Evolutionary conservation across 2,113 vertebrate genomes (phyloP).

Genomic region (Cyprinodon tularosa): DNA sequence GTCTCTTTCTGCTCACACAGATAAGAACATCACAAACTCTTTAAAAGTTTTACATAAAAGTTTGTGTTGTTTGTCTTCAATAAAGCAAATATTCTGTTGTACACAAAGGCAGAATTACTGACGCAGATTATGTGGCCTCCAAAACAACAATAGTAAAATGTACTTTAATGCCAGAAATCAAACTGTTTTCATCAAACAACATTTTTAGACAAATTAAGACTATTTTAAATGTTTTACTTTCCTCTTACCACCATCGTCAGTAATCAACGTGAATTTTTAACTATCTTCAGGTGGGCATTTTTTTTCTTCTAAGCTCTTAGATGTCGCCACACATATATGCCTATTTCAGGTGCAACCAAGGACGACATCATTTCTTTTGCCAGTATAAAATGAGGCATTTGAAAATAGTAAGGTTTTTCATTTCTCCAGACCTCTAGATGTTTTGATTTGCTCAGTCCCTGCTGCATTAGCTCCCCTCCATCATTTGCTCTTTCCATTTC

Average conservation of each 20-base stretch:
- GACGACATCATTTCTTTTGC: neutral
- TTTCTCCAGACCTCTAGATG: constrained; percentile 1
- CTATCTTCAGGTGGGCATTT: neutral
- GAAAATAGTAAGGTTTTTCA: constrained; percentile 32
- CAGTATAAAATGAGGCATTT: constrained; percentile 27
- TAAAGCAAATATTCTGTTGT: neutral
- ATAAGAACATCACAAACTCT: neutral
- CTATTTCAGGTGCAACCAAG: neutral
- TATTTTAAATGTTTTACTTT: too few relatives aligned
- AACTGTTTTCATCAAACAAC: too few relatives aligned
- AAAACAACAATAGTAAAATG: neutral
- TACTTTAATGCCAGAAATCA: rapidly evolving
- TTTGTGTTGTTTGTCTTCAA: neutral
- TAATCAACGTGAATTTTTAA: neutral
- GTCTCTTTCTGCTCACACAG: neutral
- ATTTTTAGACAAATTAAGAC: too few relatives aligned
- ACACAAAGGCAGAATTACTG: neutral
- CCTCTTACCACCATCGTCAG: too few relatives aligned
- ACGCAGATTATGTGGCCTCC: neutral
- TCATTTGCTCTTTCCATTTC: neutral
- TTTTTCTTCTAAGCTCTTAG: neutral
- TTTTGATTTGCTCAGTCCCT: constrained; percentile 1
- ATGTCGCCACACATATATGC: neutral
- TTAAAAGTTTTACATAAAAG: neutral
- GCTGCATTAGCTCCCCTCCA: neutral